Conservation (phyloP, 2,113 vertebrate species). For the Alosa alosa region DNA sequence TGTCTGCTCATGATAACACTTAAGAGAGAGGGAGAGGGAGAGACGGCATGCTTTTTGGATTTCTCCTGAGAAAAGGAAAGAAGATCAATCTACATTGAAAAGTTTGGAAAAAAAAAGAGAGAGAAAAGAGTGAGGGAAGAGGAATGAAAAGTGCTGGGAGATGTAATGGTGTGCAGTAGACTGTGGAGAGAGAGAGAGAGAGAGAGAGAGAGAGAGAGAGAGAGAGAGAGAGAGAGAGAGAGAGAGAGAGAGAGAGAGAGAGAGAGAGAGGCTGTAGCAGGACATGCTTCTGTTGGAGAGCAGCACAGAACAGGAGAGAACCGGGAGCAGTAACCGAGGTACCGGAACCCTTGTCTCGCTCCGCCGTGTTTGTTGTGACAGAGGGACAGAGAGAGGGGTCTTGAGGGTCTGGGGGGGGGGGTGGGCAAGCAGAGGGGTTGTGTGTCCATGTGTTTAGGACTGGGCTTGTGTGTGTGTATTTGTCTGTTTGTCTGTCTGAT, state of each 20-base stretch:
- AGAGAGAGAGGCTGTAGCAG: background rate
- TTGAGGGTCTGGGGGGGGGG: background rate
- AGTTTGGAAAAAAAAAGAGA: background rate
- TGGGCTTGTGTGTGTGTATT: background rate
- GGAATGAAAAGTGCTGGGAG: conserved; percentile 17
- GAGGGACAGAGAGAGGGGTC: background rate
- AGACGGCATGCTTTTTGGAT: background rate
- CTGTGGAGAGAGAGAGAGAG: background rate
- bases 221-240: background rate
- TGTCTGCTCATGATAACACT: conserved; percentile 30
- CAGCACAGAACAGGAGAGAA: background rate
- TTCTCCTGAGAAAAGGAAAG: background rate
- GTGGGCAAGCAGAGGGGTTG: background rate
- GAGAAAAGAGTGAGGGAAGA: background rate
- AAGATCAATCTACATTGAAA: background rate
- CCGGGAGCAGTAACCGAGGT: background rate
- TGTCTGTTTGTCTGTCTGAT: background rate
- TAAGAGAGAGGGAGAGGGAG: background rate
- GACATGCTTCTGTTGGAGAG: background rate
- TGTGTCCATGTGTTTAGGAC: background rate
- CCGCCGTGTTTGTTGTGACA: background rate
- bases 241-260: background rate
- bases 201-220: background rate
- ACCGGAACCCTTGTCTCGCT: background rate
- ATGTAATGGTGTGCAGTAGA: conserved; percentile 17